Conservation (phyloP, 2,797 vertebrate genomes). For the Onychomys arenicola region DNA sequence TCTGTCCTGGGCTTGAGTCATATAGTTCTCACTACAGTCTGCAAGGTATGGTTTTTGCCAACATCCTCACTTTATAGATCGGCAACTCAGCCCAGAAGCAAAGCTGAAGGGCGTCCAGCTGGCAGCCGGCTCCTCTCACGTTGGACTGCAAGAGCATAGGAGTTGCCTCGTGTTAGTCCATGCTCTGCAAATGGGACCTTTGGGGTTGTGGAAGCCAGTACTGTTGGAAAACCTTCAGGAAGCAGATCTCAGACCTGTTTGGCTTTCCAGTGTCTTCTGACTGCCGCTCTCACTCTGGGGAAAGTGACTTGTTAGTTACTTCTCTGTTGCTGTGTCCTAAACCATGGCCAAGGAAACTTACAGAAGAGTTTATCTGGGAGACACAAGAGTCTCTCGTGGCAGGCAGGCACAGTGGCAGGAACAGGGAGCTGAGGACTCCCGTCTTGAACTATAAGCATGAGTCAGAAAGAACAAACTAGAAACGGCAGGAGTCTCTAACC, state of each 20-base stretch:
- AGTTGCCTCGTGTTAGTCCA: neutral
- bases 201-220: neutral
- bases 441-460: neutral
- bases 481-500: neutral
- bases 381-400: neutral
- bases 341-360: neutral
- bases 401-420: neutral
- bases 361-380: neutral
- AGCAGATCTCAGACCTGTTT: neutral
- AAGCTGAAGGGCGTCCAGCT: neutral
- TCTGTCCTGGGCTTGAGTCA: neutral
- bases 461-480: neutral
- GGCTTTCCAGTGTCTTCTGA: neutral
- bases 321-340: neutral
- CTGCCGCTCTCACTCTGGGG: neutral
- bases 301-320: neutral
- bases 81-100: neutral
- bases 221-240: no score
- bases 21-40: neutral
- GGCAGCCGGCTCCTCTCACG: neutral
- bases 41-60: neutral
- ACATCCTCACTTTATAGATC: neutral
- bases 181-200: rapidly evolving
- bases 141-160: rapidly evolving
- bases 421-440: neutral